Evolutionary conservation across 2,797 vertebrate genomes (phyloP).

Genomic region (Hemitrygon akajei): DNA sequence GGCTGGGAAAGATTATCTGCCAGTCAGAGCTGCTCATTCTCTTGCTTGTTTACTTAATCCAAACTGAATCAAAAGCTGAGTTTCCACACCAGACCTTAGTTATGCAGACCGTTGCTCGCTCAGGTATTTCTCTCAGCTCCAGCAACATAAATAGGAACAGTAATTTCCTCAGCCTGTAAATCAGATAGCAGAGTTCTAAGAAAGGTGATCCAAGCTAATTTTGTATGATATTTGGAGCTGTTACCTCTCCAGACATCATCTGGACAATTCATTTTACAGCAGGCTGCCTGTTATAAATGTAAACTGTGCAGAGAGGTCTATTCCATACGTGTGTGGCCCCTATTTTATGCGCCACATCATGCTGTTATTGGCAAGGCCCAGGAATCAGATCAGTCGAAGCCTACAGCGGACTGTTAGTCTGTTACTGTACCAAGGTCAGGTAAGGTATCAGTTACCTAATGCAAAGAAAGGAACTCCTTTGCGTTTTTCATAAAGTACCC

Average conservation of each 20-base stretch:
- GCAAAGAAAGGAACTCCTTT: not conserved
- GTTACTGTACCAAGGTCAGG: not conserved
- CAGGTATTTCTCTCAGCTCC: not conserved
- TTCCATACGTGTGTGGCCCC: not conserved
- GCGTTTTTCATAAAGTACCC: not conserved
- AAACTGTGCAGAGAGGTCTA: not conserved
- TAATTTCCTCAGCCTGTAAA: not conserved
- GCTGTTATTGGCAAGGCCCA: not conserved
- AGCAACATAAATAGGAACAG: not conserved
- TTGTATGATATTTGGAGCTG: not conserved
- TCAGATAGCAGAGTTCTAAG: not conserved
- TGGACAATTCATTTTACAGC: not conserved
- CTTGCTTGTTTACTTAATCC: not conserved
- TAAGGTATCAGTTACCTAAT: not conserved
- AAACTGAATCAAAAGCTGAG: not conserved
- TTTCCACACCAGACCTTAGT: not conserved
- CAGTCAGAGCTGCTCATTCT: not conserved
- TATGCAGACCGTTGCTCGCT: not conserved
- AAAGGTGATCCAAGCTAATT: not conserved
- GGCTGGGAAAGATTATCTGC: not conserved
- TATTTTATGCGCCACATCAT: not conserved
- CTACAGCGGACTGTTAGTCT: not conserved
- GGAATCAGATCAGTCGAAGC: not conserved
- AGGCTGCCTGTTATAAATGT: slow-evolving; percentile 5
- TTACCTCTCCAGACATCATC: not conserved